These are phyloP conservation scores for Pseudorhiza aurosa DNA, from an alignment of 30 jellyfish, hydroid and myxozoan species.

Conservation along the genomic window DNA sequence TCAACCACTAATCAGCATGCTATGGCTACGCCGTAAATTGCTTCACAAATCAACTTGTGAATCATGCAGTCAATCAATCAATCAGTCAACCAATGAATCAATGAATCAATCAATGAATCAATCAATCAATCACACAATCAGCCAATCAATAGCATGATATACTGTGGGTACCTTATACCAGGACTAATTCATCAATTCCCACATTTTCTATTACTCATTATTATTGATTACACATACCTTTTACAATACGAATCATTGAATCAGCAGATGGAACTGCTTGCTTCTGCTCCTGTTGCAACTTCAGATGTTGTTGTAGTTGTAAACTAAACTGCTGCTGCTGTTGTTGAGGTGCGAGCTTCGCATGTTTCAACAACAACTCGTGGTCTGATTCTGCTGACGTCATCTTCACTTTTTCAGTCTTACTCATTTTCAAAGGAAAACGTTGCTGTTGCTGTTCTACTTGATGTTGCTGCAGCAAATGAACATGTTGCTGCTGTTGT, in stretches of 20 bases:
- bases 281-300: neutral
- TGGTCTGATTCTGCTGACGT: too few relatives aligned
- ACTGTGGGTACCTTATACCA: too few relatives aligned
- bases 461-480: neutral
- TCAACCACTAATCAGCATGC: too few relatives aligned
- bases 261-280: conserved; percentile 1
- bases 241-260: neutral
- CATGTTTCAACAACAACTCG: neutral
- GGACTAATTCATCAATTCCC: too few relatives aligned
- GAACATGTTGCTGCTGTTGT: neutral
- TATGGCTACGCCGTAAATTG: too few relatives aligned
- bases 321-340: conserved; percentile 4
- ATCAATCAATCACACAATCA: neutral
- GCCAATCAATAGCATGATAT: neutral
- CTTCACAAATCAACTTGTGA: too few relatives aligned
- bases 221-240: neutral
- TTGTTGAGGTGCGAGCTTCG: neutral
- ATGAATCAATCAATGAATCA: neutral
- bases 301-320: conserved; percentile 23
- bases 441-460: conserved; percentile 26
- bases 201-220: too few relatives aligned
- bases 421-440: neutral
- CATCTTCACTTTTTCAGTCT: too few relatives aligned
- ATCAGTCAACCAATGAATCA: neutral
- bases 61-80: neutral